phyloP scores from a whole-genome alignment of 2,888 invertebrate genomes.

The Proisotoma minuta region DNA sequence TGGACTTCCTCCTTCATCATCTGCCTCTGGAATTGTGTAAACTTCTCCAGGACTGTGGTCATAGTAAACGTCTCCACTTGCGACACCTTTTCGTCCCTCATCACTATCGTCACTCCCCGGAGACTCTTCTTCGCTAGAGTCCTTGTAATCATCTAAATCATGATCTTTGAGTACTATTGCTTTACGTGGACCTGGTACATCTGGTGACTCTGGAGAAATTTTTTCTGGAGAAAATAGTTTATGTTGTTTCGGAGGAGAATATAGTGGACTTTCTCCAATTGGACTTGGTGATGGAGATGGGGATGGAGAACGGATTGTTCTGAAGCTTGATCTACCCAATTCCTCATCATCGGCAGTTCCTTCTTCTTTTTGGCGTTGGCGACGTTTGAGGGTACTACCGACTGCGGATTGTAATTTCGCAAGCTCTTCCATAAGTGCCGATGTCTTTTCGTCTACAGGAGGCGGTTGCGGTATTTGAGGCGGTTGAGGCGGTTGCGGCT shows the following conservation, averaged over 20 bases:
- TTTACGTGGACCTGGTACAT: conserved; percentile 44
- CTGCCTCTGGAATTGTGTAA: conserved; percentile 56
- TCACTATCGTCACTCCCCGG: conserved; percentile 43
- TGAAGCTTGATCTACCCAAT: conserved; percentile 28
- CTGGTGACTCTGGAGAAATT: conserved; percentile 43
- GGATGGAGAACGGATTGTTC: conserved; percentile 40
- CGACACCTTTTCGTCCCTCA: conserved; percentile 35
- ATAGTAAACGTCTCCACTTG: conserved; percentile 48
- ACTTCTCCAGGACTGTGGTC: conserved; percentile 54
- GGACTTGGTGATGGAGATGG: conserved; percentile 30
- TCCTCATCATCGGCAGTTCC: conserved; percentile 11
- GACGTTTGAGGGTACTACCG: conserved; percentile 39
- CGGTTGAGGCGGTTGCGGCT: not conserved
- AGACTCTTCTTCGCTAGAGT: conserved; percentile 47
- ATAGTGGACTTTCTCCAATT: conserved; percentile 27
- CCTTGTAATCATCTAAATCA: conserved; percentile 47
- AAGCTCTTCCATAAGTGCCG: conserved; percentile 46
- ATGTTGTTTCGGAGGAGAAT: conserved; percentile 1
- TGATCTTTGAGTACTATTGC: conserved; percentile 46
- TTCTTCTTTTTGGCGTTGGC: conserved; percentile 34
- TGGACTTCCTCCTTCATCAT: conserved; percentile 54
- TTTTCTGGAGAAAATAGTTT: conserved; percentile 17
- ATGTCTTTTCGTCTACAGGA: conserved; percentile 40
- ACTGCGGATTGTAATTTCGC: conserved; percentile 46
- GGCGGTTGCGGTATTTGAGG: conserved; percentile 19